Conservation (phyloP, 1,140 invertebrate species). For the Cotesia glomerata region DNA sequence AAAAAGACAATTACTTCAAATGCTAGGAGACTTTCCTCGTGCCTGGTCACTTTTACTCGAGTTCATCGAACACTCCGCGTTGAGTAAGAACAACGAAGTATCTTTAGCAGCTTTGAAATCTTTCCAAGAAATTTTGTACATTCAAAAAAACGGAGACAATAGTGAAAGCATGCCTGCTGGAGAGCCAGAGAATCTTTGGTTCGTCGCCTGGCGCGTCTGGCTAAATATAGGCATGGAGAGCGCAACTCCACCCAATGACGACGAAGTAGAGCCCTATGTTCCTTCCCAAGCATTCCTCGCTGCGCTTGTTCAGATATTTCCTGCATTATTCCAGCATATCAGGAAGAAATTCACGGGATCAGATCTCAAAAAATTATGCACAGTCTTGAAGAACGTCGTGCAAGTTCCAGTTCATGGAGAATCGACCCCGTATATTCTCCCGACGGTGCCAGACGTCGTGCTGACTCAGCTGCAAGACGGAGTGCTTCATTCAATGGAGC, state of each 20-base stretch:
- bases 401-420: constrained; percentile 84
- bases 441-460: constrained; percentile 74
- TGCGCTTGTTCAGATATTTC: constrained; percentile 92
- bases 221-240: constrained; percentile 82
- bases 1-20: constrained; percentile 83
- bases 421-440: constrained; percentile 80
- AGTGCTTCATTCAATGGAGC: constrained; percentile 79
- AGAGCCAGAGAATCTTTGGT: constrained; percentile 74
- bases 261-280: constrained; percentile 70
- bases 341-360: constrained; percentile 76
- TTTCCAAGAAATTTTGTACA: constrained; percentile 90
- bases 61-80: constrained; percentile 90
- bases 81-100: constrained; percentile 93
- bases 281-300: constrained; percentile 93
- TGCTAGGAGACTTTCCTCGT: constrained; percentile 87
- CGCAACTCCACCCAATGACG: constrained; percentile 70
- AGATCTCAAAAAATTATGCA: constrained; percentile 82
- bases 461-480: constrained; percentile 85
- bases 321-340: constrained; percentile 89
- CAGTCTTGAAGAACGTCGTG: constrained; percentile 78
- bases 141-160: constrained; percentile 62
- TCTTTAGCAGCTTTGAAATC: constrained; percentile 93
- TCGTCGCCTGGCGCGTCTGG: constrained; percentile 85
- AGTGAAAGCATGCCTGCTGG: constrained; percentile 49
- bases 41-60: constrained; percentile 92